Percentiles rank a stretch among this genome's conserved stretches.
Evolutionary conservation across 2,113 vertebrate species (phyloP).

Genomic region (Nicator chloris): DNA sequence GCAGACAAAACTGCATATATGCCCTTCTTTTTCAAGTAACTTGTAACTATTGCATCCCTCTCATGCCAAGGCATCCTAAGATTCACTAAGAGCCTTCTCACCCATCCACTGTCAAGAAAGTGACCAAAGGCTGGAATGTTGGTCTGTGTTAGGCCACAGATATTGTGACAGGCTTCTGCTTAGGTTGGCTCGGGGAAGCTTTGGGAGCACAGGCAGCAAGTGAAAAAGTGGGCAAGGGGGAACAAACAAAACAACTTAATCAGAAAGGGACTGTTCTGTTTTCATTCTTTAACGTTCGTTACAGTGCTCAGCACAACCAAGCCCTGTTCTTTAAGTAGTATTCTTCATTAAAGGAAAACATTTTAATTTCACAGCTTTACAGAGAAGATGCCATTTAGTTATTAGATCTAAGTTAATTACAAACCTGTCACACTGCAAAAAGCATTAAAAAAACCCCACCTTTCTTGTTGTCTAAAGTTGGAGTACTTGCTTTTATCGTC

Average conservation of each 20-base stretch:
- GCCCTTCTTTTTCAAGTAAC: background rate
- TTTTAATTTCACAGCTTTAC: background rate
- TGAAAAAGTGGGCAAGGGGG: background rate
- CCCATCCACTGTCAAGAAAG: background rate
- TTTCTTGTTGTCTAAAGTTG: background rate
- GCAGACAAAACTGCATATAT: background rate
- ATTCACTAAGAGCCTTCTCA: background rate
- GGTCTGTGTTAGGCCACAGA: background rate
- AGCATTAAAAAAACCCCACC: accelerated
- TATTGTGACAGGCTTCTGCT: background rate
- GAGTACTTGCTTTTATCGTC: background rate
- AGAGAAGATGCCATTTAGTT: background rate
- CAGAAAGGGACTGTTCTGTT: background rate
- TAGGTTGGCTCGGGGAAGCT: background rate
- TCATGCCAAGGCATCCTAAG: background rate
- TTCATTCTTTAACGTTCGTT: background rate
- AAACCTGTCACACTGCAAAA: background rate
- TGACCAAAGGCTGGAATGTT: background rate
- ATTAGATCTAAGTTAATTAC: background rate
- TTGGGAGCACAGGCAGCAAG: background rate
- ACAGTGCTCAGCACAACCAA: background rate
- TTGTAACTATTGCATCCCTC: background rate
- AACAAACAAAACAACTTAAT: background rate
- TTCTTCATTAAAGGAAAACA: background rate
- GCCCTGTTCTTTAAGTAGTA: background rate